phyloP scores from a whole-genome alignment of 1,140 invertebrate species.

The Pseudomyrmex concolor region DNA sequence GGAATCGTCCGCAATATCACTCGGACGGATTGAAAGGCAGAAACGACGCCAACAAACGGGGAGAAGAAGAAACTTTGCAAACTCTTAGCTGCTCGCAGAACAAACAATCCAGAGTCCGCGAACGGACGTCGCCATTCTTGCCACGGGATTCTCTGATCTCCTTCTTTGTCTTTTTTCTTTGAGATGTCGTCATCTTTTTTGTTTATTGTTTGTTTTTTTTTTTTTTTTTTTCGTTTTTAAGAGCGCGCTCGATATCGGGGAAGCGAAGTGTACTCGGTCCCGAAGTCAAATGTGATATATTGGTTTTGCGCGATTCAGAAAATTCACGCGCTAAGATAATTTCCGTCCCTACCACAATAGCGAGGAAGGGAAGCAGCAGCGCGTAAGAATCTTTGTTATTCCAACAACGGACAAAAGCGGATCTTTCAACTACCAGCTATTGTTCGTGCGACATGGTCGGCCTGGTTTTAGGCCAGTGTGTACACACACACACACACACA shows the following conservation, averaged over 20 bases:
- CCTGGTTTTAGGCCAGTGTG: constrained; percentile 38
- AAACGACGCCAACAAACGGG: neutral
- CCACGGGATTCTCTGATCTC: constrained; percentile 15
- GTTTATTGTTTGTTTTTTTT: constrained; percentile 36
- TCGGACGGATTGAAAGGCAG: neutral
- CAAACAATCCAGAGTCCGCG: constrained; percentile 41
- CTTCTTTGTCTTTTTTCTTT: constrained; percentile 32
- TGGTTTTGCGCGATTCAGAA: constrained; percentile 31
- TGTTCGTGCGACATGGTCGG: constrained; percentile 10
- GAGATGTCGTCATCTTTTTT: neutral
- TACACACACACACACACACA: neutral
- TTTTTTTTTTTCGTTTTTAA: neutral
- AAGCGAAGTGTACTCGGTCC: neutral
- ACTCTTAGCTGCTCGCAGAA: constrained; percentile 29
- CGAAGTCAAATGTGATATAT: constrained; percentile 3
- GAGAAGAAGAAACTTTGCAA: constrained; percentile 17
- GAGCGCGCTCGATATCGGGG: constrained; percentile 12
- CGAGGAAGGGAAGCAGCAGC: neutral
- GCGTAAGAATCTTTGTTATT: constrained; percentile 15
- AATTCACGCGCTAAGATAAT: constrained; percentile 36
- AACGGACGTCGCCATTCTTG: constrained; percentile 27
- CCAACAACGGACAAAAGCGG: constrained; percentile 16
- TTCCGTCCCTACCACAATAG: neutral
- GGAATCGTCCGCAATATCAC: neutral
- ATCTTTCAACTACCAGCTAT: constrained; percentile 52